Evolutionary conservation across 2,113 vertebrate genomes (phyloP).

Genomic region (Leptosomus discolor): DNA sequence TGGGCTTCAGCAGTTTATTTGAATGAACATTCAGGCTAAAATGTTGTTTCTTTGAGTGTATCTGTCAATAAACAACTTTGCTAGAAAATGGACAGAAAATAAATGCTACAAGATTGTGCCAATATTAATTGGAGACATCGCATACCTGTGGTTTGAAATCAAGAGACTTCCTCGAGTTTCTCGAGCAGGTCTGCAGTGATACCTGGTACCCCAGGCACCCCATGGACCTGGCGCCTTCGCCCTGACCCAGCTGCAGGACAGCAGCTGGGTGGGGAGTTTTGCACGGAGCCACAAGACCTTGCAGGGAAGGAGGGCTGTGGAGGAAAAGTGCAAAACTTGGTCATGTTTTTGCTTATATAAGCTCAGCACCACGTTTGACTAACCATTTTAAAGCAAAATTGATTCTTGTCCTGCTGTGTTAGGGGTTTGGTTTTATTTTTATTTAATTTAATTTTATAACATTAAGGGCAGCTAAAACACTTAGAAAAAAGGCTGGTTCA

Average conservation of each 20-base stretch:
- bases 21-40: background rate
- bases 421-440: background rate
- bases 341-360: background rate
- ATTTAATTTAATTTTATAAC: background rate
- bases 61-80: background rate
- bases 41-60: background rate
- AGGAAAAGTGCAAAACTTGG: background rate
- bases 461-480: background rate
- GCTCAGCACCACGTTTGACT: background rate
- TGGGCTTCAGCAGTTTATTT: background rate
- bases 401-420: background rate
- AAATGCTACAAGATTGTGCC: background rate
- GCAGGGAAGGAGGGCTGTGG: background rate
- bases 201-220: background rate
- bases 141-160: background rate
- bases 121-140: background rate
- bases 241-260: background rate
- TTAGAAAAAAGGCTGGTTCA: background rate
- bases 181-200: accelerated
- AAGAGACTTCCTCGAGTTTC: background rate
- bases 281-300: accelerated
- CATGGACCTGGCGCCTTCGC: accelerated
- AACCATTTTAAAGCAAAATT: background rate
- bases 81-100: background rate
- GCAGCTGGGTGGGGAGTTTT: background rate